A percentile compares a stretch with the other conserved stretches of the same genome.
These are phyloP conservation scores for Empis livida DNA, from an alignment of 2,888 invertebrate genomes.

Conservation along the genomic window DNA sequence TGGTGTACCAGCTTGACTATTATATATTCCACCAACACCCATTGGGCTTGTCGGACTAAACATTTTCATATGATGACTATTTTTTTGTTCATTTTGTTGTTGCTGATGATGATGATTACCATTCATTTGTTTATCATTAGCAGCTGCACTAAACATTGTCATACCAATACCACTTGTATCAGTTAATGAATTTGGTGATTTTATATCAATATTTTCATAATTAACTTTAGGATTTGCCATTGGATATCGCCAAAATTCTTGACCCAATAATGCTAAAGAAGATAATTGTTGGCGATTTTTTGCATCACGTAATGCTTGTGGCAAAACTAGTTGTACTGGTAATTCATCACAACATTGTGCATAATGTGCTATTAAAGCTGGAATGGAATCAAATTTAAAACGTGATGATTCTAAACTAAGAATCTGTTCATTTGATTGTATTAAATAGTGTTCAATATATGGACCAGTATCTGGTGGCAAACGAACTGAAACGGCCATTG, in stretches of 20 bases:
- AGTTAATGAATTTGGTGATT: slow-evolving; percentile 34
- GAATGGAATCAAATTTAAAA: slow-evolving; percentile 86
- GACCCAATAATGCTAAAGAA: slow-evolving; percentile 79
- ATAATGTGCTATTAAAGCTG: slow-evolving; percentile 85
- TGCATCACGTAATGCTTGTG: slow-evolving; percentile 73
- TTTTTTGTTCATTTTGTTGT: slow-evolving; percentile 19
- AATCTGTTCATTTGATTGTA: slow-evolving; percentile 69
- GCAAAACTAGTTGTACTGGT: slow-evolving; percentile 78
- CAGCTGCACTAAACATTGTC: slow-evolving; percentile 28
- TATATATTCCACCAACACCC: slow-evolving; percentile 20
- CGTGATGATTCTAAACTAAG: slow-evolving; percentile 87
- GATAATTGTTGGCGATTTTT: slow-evolving; percentile 82
- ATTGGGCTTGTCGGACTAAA: slow-evolving; percentile 28
- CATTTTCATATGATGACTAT: slow-evolving; percentile 15
- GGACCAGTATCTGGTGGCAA: slow-evolving; percentile 76
- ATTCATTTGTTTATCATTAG: slow-evolving; percentile 13
- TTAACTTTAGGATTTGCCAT: slow-evolving; percentile 57
- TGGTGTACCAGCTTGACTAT: slow-evolving; percentile 39
- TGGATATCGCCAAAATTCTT: slow-evolving; percentile 73
- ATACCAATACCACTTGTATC: slow-evolving; percentile 34
- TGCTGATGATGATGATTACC: slow-evolving; percentile 26
- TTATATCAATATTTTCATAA: slow-evolving; percentile 23
- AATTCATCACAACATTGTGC: slow-evolving; percentile 89
- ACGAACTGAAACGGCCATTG: slow-evolving; percentile 90
- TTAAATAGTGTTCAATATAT: slow-evolving; percentile 92